These are phyloP conservation scores for Andrena bicolor DNA, from an alignment of 2,888 invertebrate genomes.

Conservation along the genomic window DNA sequence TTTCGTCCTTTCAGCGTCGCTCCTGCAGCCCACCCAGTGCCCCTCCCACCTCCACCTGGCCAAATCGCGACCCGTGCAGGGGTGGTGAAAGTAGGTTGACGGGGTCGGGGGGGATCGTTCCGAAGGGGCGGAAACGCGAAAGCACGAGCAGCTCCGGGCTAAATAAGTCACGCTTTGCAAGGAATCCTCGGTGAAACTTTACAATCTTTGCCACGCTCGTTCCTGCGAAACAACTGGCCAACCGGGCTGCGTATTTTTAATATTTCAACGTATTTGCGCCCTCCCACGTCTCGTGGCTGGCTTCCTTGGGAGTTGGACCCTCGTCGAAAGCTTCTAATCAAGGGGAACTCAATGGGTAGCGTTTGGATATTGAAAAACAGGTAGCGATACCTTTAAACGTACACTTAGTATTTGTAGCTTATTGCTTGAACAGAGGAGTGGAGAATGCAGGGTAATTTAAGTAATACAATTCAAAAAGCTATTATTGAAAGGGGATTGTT, in stretches of 20 bases:
- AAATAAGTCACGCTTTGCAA: slow-evolving; percentile 82
- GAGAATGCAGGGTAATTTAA: no score
- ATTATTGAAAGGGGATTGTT: no score
- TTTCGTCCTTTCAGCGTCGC: slow-evolving; percentile 80
- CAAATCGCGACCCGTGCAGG: slow-evolving; percentile 23
- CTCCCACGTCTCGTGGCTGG: no score
- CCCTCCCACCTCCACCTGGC: slow-evolving; percentile 15
- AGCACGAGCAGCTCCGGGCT: slow-evolving; percentile 65
- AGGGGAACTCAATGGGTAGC: no score
- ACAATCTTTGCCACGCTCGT: slow-evolving; percentile 74
- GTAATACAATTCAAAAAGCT: no score
- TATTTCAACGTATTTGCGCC: slow-evolving; percentile 33
- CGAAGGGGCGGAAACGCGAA: slow-evolving; percentile 38
- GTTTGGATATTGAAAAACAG: no score
- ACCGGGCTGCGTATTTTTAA: slow-evolving; percentile 48
- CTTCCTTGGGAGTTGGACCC: no score
- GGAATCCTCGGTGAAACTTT: slow-evolving; percentile 78
- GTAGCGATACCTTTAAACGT: no score
- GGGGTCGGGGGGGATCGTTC: neutral
- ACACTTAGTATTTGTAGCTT: no score
- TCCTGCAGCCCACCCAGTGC: slow-evolving; percentile 26
- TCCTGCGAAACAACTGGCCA: slow-evolving; percentile 48
- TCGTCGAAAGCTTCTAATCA: no score
- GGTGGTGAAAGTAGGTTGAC: slow-evolving; percentile 33
- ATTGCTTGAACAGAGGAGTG: no score